phyloP scores from a whole-genome alignment of 2,113 vertebrate genomes.

The Dolichotis patagonum region DNA sequence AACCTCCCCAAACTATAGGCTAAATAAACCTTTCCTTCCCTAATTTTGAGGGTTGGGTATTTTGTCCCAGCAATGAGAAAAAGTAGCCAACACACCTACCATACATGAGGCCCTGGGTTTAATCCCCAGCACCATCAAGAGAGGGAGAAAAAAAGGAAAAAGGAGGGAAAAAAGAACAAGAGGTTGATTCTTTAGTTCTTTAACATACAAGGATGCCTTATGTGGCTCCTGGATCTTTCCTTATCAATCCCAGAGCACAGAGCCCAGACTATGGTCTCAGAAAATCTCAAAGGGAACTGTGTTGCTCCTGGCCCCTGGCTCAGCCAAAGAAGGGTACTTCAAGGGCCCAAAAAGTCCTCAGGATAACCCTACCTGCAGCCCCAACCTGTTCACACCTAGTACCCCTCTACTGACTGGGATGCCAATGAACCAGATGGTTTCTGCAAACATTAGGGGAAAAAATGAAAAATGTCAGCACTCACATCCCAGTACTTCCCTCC shows the following conservation, averaged over 20 bases:
- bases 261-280: not conserved
- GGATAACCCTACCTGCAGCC: not conserved
- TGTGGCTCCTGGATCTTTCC: not conserved
- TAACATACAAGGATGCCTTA: not conserved
- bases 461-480: not conserved
- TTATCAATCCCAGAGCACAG: not conserved
- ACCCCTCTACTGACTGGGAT: not conserved
- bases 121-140: not conserved
- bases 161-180: not conserved
- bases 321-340: not conserved
- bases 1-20: too few relatives aligned
- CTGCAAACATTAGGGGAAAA: not conserved
- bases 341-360: not conserved
- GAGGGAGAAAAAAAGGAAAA: not conserved
- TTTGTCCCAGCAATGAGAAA: too few relatives aligned
- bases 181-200: not conserved
- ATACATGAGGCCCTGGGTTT: not conserved
- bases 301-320: not conserved
- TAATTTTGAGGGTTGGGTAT: too few relatives aligned
- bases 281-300: not conserved
- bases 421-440: not conserved
- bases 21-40: too few relatives aligned
- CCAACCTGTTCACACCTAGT: not conserved
- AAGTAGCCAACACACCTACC: too few relatives aligned
- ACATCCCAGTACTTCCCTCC: not conserved